phyloP scores from a whole-genome alignment of 1,140 invertebrate genomes.

The Zelostemma sp. region DNA sequence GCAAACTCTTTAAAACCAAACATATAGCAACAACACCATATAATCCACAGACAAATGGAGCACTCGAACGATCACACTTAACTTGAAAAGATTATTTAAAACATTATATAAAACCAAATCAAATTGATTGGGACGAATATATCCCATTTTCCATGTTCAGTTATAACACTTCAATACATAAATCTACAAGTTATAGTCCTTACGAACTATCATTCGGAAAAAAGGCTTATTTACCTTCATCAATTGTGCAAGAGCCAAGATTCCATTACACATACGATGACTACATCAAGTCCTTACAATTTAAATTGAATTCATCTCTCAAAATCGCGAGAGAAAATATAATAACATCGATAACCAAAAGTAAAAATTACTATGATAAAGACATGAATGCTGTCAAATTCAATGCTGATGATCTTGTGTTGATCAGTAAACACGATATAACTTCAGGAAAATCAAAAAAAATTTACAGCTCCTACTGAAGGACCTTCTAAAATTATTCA shows the following conservation, averaged over 20 bases:
- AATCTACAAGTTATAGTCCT: slow-evolving; percentile 31
- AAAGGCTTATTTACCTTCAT: slow-evolving; percentile 8
- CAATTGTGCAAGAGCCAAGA: slow-evolving; percentile 2
- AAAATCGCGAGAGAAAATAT: slow-evolving; percentile 11
- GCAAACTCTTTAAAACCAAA: slow-evolving; percentile 43
- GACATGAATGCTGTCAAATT: too few relatives aligned
- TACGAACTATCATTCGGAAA: slow-evolving; percentile 10
- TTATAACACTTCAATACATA: slow-evolving; percentile 56
- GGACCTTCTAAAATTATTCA: too few relatives aligned
- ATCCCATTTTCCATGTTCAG: slow-evolving; percentile 57
- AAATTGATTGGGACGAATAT: slow-evolving; percentile 59
- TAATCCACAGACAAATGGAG: slow-evolving; percentile 24
- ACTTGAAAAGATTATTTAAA: slow-evolving; percentile 62
- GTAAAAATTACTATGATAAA: slow-evolving; percentile 24
- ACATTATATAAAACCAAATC: slow-evolving; percentile 57
- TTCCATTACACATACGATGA: slow-evolving; percentile 18
- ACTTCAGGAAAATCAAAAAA: too few relatives aligned
- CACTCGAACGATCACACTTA: slow-evolving; percentile 31
- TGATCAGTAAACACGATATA: too few relatives aligned
- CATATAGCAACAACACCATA: slow-evolving; percentile 33
- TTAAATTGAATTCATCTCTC: slow-evolving; percentile 11
- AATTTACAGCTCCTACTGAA: too few relatives aligned
- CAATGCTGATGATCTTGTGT: too few relatives aligned
- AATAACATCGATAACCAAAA: slow-evolving; percentile 12
- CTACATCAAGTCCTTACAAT: slow-evolving; percentile 15